phyloP scores from a whole-genome alignment of 2,888 invertebrate species.

The Xestoiulus laeticollis region DNA sequence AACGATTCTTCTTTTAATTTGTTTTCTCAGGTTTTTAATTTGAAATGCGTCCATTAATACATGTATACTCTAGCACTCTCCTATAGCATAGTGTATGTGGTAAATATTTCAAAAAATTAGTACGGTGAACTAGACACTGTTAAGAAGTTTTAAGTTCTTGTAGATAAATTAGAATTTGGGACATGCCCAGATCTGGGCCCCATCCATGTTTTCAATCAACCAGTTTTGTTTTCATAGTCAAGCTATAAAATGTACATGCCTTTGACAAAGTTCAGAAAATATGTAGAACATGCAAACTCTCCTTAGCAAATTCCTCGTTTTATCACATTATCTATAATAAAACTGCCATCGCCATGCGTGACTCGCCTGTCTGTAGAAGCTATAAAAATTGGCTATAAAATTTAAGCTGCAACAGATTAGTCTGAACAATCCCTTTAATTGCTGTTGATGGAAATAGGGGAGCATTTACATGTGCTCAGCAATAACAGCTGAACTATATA shows the following conservation, averaged over 20 bases:
- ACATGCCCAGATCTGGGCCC: too few species aligned
- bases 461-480: neutral
- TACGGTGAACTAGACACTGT: too few species aligned
- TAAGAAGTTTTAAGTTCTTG: too few species aligned
- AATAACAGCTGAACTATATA: neutral
- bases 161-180: too few species aligned
- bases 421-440: conserved; percentile 5
- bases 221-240: neutral
- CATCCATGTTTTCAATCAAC: neutral
- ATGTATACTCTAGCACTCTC: too few species aligned
- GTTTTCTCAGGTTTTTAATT: too few species aligned
- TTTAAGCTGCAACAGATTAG: neutral
- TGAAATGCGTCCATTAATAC: too few species aligned
- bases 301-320: neutral
- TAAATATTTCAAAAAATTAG: too few species aligned
- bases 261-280: neutral
- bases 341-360: conserved; percentile 3
- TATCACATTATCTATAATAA: neutral
- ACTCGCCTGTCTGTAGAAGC: neutral
- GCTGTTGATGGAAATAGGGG: neutral
- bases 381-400: conserved; percentile 11
- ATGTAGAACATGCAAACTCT: neutral
- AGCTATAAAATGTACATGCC: neutral
- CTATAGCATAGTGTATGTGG: neutral
- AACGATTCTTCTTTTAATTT: too few species aligned